Percentiles rank a stretch among this genome's conserved stretches.
Conservation (phyloP, 2,888 invertebrate species). For the Lysandra coridon region DNA sequence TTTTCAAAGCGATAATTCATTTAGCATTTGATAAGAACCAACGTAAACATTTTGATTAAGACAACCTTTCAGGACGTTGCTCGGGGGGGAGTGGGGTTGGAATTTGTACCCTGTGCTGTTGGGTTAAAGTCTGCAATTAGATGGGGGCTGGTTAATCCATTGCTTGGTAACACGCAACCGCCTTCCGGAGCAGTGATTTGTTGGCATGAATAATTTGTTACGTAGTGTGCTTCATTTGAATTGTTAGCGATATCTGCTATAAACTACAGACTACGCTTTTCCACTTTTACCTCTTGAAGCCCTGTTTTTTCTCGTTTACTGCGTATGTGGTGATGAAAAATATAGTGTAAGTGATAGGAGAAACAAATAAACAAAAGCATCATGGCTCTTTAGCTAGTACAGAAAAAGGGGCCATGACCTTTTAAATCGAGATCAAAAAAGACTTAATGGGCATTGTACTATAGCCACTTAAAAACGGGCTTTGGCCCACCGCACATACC, state of each 20-base stretch:
- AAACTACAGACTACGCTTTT: background rate
- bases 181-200: constrained; percentile 37
- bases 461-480: no score
- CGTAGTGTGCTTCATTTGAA: constrained; percentile 31
- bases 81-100: background rate
- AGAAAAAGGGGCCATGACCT: no score
- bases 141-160: constrained; percentile 27
- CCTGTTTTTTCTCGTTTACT: background rate
- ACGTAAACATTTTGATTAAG: constrained; percentile 34
- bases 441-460: no score
- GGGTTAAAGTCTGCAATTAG: background rate
- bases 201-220: constrained; percentile 39
- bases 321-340: background rate
- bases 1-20: constrained; percentile 31
- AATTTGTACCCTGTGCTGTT: background rate
- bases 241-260: constrained; percentile 31
- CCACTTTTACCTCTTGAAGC: background rate
- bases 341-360: no score
- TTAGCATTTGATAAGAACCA: constrained; percentile 30
- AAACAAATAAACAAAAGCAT: no score
- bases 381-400: no score
- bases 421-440: no score
- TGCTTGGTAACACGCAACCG: constrained; percentile 36
- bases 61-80: constrained; percentile 30
- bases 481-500: no score